Percentiles rank a stretch among this genome's conserved stretches.
Evolutionary conservation across 1,140 invertebrate species (phyloP).

Genomic region (Ceratina australensis): DNA sequence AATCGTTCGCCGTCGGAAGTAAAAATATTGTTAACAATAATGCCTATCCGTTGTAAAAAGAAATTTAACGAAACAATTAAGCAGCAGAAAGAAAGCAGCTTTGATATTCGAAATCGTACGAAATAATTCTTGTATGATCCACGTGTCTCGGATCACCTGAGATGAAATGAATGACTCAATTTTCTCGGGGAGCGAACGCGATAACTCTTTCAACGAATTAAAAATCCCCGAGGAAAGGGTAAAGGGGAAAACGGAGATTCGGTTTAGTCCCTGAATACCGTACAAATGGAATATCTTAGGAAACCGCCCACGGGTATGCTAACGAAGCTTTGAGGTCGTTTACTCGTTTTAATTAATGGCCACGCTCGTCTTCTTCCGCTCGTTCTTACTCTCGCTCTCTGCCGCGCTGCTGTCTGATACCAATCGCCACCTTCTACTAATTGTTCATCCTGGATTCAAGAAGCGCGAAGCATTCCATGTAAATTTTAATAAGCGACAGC

Average conservation of each 20-base stretch:
- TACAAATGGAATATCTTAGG: conserved; percentile 53
- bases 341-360: conserved; percentile 64
- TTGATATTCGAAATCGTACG: background rate
- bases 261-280: conserved; percentile 20
- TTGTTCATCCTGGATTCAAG: no score
- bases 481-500: no score
- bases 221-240: conserved; percentile 28
- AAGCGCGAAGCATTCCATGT: no score
- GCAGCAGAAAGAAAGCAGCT: no score
- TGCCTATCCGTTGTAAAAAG: no score
- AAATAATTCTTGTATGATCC: background rate
- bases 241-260: conserved; percentile 9
- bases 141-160: background rate
- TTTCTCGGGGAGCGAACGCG: conserved; percentile 17
- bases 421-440: conserved; percentile 14
- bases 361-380: conserved; percentile 61
- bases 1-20: background rate
- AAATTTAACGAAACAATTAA: no score
- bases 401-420: conserved; percentile 25
- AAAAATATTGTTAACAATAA: no score
- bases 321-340: conserved; percentile 60
- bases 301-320: conserved; percentile 54
- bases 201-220: conserved; percentile 42
- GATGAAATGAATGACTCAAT: conserved; percentile 21
- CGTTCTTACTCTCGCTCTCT: conserved; percentile 54